Evolutionary conservation across 2,113 vertebrate genomes (phyloP).

Genomic region (Fulica atra): DNA sequence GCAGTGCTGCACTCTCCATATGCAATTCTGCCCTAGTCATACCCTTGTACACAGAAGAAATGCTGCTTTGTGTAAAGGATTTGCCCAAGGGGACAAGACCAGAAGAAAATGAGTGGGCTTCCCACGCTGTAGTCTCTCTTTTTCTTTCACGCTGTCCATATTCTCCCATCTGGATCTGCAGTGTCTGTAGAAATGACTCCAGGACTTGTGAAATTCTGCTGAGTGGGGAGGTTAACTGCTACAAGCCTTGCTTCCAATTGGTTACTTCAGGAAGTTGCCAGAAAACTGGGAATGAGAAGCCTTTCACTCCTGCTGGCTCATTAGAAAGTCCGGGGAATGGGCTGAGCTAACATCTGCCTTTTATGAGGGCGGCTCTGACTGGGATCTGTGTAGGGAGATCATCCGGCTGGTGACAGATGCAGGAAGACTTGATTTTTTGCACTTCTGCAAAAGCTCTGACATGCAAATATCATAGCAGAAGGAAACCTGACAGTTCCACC

Average conservation of each 20-base stretch:
- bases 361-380: not conserved
- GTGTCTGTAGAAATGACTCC: not conserved
- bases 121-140: not conserved
- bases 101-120: not conserved
- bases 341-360: constrained; percentile 29
- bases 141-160: not conserved
- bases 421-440: not conserved
- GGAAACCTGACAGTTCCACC: not conserved
- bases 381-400: not conserved
- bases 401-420: not conserved
- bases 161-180: constrained; percentile 12
- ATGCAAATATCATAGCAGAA: not conserved
- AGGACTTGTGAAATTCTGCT: not conserved
- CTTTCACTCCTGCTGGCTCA: constrained; percentile 23
- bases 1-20: not conserved
- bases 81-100: not conserved
- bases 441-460: not conserved
- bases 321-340: not conserved
- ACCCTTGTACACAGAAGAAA: not conserved
- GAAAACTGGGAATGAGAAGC: not conserved
- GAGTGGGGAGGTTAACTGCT: not conserved
- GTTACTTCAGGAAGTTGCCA: constrained; percentile 4
- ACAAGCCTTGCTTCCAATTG: constrained; percentile 22
- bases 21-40: not conserved
- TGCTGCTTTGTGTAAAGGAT: not conserved